Conservation (phyloP, 2,113 vertebrate genomes). For the Cheirogaleus medius region DNA sequence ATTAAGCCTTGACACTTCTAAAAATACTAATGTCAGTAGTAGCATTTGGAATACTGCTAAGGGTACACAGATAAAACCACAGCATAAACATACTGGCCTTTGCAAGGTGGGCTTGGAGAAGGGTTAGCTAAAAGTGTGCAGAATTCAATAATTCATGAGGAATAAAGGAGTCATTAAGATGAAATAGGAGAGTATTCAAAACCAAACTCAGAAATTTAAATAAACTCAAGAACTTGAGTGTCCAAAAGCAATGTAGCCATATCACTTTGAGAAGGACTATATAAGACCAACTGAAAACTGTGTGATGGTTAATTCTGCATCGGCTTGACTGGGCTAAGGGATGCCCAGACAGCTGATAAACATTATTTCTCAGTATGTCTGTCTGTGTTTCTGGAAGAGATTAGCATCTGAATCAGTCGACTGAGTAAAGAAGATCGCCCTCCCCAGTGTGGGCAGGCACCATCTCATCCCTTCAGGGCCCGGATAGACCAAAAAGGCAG, state of each 20-base stretch:
- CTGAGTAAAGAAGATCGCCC: background rate
- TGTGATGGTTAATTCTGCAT: background rate
- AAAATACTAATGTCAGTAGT: background rate
- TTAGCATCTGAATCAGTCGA: background rate
- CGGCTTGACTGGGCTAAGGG: background rate
- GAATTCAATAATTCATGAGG: background rate
- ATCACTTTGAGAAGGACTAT: background rate
- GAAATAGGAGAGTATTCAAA: background rate
- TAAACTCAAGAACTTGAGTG: background rate
- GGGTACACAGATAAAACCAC: background rate
- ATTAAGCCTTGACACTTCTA: background rate
- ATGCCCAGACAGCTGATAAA: background rate
- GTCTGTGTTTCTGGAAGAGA: background rate
- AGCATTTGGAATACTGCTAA: background rate
- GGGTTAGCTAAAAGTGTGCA: background rate
- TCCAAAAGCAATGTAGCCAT: background rate
- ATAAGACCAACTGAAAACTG: background rate
- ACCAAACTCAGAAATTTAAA: constrained; percentile 4
- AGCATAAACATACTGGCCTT: background rate
- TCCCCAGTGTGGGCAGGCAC: background rate
- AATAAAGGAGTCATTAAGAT: background rate
- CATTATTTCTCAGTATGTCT: background rate
- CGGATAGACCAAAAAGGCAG: background rate
- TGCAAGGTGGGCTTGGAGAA: background rate
- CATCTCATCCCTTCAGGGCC: background rate